Evolutionary conservation across 1,140 invertebrate species (phyloP).

Genomic region (Drosophila biarmipes): DNA sequence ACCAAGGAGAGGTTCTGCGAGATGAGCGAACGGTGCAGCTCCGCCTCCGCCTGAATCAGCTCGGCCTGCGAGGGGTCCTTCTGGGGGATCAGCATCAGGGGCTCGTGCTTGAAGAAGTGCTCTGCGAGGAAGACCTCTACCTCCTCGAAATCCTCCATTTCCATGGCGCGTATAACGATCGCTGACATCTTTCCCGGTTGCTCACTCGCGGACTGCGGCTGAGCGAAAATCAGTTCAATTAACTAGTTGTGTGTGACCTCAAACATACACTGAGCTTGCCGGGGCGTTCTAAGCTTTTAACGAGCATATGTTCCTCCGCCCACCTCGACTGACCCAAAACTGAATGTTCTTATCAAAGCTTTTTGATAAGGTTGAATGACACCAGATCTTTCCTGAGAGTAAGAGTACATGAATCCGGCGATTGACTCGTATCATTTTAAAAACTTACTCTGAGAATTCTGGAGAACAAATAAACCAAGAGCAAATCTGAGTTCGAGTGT

Average conservation of each 20-base stretch:
- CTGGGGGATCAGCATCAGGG: constrained; percentile 53
- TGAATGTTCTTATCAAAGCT: constrained; percentile 28
- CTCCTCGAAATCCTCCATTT: constrained; percentile 26
- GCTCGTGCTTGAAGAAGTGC: constrained; percentile 62
- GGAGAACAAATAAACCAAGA: too few relatives aligned
- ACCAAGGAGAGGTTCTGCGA: constrained; percentile 49
- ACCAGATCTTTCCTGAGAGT: not conserved
- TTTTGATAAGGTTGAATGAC: constrained; percentile 25
- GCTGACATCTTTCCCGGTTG: constrained; percentile 19
- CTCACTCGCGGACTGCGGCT: constrained; percentile 25
- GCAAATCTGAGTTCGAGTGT: too few relatives aligned
- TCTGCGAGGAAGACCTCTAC: constrained; percentile 39
- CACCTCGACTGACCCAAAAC: constrained; percentile 8
- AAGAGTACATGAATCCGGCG: not conserved
- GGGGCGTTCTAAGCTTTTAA: constrained; percentile 21
- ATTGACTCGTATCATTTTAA: not conserved
- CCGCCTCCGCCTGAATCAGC: constrained; percentile 9
- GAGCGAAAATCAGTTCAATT: constrained; percentile 42
- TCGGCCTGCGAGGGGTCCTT: constrained; percentile 15
- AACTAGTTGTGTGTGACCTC: constrained; percentile 37
- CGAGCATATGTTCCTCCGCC: not conserved
- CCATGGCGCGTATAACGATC: constrained; percentile 38
- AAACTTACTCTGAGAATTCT: too few relatives aligned
- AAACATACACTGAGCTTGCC: constrained; percentile 22
- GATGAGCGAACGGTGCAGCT: constrained; percentile 36